Base-by-base conservation (phyloP, 2,888 invertebrate species). In the Ditula angustiorana region DNA sequence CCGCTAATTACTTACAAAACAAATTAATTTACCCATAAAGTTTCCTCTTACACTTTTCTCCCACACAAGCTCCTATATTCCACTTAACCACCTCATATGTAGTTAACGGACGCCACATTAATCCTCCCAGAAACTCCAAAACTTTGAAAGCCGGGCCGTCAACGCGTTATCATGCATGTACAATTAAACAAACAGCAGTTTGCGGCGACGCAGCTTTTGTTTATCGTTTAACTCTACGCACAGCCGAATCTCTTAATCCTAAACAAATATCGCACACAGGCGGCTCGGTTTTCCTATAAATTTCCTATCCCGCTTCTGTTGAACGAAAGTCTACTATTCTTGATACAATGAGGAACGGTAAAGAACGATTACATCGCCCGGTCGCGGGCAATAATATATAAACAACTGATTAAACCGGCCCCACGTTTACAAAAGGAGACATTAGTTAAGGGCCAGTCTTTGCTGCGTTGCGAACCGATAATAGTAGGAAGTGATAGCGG, bases 331-430 rank as follows among this genome's bases (percentile, higher is more conserved):
- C 76, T 76, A 78, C 79, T 76, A 79, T 79, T 78, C 76, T 74
- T 72, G 69, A 79, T 83, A 90, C 88, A 90, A 88, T 87, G 86
- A 84, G 84, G 78, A 91, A 91, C 90, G 87, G 90, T 91, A 88
- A 88, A 87, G 75, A 71, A 83, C 82, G 89, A 90, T 91, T 86
- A 90, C 85, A 92, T 92, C 90, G 86, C 81, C 71, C 80, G 81
- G 80, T 85, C 85, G 80, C 79, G 74, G 78, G 85, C 85, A 91
- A 90, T 91, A 91, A 90, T 90, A 90, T 90, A 90, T 91, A 91
- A 90, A 88, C 90, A 90, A 90, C 89, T 87, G 90, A 91, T 91
- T 90, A 89, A 86, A 86, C 85, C 82, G 80, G 84, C 82, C 81
- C 73, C 75, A 77, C 80, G 86, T 85, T 88, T 85, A 89, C 90